Conservation (phyloP, 2,888 invertebrate genomes). For the Didymodactylos carnosus region DNA sequence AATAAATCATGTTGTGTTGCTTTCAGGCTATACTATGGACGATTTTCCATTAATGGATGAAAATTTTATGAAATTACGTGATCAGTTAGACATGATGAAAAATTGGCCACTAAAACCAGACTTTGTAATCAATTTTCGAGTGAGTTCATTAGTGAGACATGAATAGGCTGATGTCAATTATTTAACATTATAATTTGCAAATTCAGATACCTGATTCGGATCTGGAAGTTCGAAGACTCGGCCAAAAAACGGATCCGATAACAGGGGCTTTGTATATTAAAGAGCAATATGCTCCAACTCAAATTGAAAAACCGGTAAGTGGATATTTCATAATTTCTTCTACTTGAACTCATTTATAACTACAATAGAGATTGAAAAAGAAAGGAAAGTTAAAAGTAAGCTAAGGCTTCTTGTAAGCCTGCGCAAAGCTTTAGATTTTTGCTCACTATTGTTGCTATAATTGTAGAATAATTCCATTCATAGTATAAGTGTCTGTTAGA, state of each 20-base stretch:
- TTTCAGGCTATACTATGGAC: conserved; percentile 31
- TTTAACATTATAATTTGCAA: background rate
- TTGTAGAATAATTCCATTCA: too few species aligned
- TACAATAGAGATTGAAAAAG: background rate
- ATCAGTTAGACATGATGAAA: conserved; percentile 31
- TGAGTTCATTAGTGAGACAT: conserved; percentile 15
- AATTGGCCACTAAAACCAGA: conserved; percentile 33
- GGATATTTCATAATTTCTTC: background rate
- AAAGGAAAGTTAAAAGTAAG: too few species aligned
- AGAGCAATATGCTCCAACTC: conserved; percentile 27
- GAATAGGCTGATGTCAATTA: background rate
- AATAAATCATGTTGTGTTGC: background rate
- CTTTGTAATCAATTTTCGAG: conserved; percentile 32
- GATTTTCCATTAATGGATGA: conserved; percentile 30
- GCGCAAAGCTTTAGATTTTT: too few species aligned
- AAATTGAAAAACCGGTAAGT: conserved; percentile 19
- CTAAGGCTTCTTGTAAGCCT: too few species aligned
- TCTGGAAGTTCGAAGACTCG: conserved; percentile 23
- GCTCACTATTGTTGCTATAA: too few species aligned
- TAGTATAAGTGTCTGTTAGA: too few species aligned
- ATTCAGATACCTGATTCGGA: conserved; percentile 31
- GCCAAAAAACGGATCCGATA: conserved; percentile 28
- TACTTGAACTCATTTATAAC: background rate
- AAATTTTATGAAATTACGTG: conserved; percentile 24
- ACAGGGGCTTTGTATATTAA: conserved; percentile 29